Evolutionary conservation across 2,888 invertebrate species (phyloP).

Genomic region (Caenorhabditis wallacei): DNA sequence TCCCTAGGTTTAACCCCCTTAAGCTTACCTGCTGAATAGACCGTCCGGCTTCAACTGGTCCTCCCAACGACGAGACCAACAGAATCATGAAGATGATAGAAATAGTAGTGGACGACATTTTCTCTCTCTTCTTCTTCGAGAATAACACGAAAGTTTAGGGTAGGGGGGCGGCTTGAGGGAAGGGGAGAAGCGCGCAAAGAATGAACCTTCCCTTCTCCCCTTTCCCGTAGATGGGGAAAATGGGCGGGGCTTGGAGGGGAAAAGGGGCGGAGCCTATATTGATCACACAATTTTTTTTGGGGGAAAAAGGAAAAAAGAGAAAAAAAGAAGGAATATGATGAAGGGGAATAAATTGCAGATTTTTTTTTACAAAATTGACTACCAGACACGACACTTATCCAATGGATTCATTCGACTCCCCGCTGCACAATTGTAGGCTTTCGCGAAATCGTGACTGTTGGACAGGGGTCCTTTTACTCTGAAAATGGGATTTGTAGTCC

Average conservation of each 20-base stretch:
- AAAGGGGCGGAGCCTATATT: slow-evolving; percentile 1
- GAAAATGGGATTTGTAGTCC: slow-evolving; percentile 65
- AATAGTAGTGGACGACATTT: slow-evolving; percentile 15
- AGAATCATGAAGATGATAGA: slow-evolving; percentile 26
- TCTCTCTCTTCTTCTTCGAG: slow-evolving; percentile 14
- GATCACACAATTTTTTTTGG: slow-evolving; percentile 16
- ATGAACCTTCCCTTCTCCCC: slow-evolving; percentile 16
- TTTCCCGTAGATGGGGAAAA: neutral
- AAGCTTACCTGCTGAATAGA: slow-evolving; percentile 44
- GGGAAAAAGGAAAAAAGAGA: neutral
- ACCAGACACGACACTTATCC: slow-evolving; percentile 83
- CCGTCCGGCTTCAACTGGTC: slow-evolving; percentile 14
- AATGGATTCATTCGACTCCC: slow-evolving; percentile 94
- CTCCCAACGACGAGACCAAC: slow-evolving; percentile 39
- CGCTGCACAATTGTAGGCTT: slow-evolving; percentile 91
- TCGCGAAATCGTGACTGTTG: slow-evolving; percentile 92
- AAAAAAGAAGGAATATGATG: neutral
- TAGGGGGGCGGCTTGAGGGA: slow-evolving; percentile 30
- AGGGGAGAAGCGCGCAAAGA: slow-evolving; percentile 46
- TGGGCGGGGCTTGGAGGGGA: slow-evolving; percentile 20
- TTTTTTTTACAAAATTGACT: slow-evolving; percentile 5
- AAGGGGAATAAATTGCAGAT: too few relatives aligned
- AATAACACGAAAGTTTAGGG: neutral
- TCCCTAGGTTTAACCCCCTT: too few relatives aligned
- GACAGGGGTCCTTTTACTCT: slow-evolving; percentile 93